Evolutionary conservation across 1,140 invertebrate species (phyloP).

Genomic region (Halictus rubicundus): DNA sequence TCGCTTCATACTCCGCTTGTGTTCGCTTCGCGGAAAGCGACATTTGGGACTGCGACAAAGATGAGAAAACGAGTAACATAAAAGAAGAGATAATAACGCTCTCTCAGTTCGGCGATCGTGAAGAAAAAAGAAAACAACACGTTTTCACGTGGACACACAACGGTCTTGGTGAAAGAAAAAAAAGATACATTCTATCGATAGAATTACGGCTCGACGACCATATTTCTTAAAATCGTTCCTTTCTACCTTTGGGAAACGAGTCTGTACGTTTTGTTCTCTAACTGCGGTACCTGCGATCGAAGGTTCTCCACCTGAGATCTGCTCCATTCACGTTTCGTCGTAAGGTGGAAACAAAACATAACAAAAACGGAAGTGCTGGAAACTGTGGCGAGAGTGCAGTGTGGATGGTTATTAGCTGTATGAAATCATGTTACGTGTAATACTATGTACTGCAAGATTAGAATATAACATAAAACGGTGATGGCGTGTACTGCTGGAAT

Average conservation of each 20-base stretch:
- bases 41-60: not conserved
- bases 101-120: no score
- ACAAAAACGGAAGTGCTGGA: constrained; percentile 52
- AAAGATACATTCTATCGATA: not conserved
- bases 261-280: constrained; percentile 20
- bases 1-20: not conserved
- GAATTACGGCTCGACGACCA: not conserved
- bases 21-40: constrained; percentile 17
- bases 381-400: constrained; percentile 70
- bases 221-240: constrained; percentile 30
- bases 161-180: not conserved
- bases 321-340: constrained; percentile 70
- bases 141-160: not conserved
- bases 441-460: constrained; percentile 76
- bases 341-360: constrained; percentile 45
- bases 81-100: not conserved
- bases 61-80: not conserved
- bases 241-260: constrained; percentile 3
- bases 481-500: constrained; percentile 76
- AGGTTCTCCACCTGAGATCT: constrained; percentile 34
- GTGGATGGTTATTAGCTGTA: constrained; percentile 77
- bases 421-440: constrained; percentile 78
- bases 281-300: constrained; percentile 46
- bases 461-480: constrained; percentile 69
- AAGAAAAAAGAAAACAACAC: not conserved